Evolutionary conservation across 2,113 vertebrate genomes (phyloP).

Genomic region (Sturnus vulgaris): DNA sequence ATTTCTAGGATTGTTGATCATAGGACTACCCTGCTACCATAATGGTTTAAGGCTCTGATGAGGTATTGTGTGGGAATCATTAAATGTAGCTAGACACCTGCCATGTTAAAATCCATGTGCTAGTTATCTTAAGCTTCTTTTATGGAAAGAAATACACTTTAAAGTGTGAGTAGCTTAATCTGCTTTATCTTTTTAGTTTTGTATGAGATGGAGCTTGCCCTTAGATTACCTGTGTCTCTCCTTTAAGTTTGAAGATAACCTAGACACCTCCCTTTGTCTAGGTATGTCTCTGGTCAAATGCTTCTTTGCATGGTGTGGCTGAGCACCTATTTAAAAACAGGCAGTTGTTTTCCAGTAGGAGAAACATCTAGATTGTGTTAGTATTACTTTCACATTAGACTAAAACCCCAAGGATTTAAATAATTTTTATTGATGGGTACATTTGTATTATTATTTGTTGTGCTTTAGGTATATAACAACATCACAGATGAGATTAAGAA

Average conservation of each 20-base stretch:
- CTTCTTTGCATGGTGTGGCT: background rate
- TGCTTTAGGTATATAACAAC: slow-evolving; percentile 79
- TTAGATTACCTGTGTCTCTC: background rate
- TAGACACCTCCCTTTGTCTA: background rate
- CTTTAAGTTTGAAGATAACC: background rate
- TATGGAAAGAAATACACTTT: background rate
- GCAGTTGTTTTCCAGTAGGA: background rate
- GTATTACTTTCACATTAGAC: background rate
- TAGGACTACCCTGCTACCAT: background rate
- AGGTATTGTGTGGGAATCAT: background rate
- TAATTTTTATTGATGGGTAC: background rate
- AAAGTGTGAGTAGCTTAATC: background rate
- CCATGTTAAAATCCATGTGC: background rate
- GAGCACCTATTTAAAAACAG: background rate
- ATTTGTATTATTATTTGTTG: background rate
- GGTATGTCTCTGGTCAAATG: background rate
- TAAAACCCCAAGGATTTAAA: background rate
- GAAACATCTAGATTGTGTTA: background rate
- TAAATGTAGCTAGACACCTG: background rate
- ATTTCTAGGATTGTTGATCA: background rate
- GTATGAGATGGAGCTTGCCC: background rate
- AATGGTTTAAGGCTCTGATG: background rate
- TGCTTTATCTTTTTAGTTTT: background rate
- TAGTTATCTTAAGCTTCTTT: background rate
- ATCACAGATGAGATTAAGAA: slow-evolving; percentile 75